phyloP scores from a whole-genome alignment of 1,140 invertebrate genomes.

The Hylaeus volcanicus region DNA sequence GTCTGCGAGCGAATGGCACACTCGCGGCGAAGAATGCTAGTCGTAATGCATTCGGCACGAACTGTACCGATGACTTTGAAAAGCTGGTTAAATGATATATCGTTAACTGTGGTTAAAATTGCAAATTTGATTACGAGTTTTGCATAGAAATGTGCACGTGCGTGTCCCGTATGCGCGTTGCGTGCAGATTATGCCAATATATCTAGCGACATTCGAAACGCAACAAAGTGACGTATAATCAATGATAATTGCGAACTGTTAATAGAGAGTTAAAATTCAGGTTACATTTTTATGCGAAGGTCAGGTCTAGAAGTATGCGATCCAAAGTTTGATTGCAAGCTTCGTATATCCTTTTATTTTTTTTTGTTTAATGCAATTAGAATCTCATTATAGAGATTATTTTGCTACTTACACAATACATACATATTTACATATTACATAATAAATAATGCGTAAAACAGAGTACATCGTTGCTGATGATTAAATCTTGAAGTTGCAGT shows the following conservation, averaged over 20 bases:
- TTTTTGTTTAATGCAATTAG: too few species aligned
- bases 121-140: slow-evolving; percentile 24
- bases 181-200: slow-evolving; percentile 7
- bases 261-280: slow-evolving; percentile 14
- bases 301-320: background rate
- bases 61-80: background rate
- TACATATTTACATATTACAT: too few species aligned
- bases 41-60: background rate
- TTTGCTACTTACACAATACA: too few species aligned
- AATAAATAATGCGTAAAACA: too few species aligned
- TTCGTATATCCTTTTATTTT: too few species aligned
- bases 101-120: slow-evolving; percentile 10
- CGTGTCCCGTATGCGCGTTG: slow-evolving; percentile 9
- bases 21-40: background rate
- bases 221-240: background rate
- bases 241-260: slow-evolving; percentile 8
- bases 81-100: slow-evolving; percentile 1
- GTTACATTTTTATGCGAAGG: background rate
- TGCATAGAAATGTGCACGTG: background rate
- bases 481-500: too few species aligned
- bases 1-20: background rate
- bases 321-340: background rate
- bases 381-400: too few species aligned
- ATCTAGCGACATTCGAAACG: background rate
- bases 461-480: too few species aligned